Percentiles rank a stretch among this genome's conserved stretches.
Evolutionary conservation across 2,797 vertebrate genomes (phyloP).

Genomic region (Sphaeramia orbicularis): DNA sequence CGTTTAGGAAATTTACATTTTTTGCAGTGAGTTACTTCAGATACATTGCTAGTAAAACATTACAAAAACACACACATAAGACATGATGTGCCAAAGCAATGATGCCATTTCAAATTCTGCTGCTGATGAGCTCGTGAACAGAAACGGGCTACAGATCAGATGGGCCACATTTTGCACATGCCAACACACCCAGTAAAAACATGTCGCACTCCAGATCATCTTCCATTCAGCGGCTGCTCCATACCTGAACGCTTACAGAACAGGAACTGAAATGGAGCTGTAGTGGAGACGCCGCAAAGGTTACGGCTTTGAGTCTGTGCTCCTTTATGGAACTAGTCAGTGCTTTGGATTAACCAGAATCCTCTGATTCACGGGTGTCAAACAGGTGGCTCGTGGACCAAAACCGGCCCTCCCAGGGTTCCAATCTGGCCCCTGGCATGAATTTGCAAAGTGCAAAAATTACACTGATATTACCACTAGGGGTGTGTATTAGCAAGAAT

Average conservation of each 20-base stretch:
- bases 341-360: not conserved
- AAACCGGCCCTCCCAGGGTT: no score
- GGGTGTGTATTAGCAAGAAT: no score
- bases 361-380: no score
- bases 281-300: not conserved
- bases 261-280: conserved; percentile 36
- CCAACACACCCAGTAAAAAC: conserved; percentile 66
- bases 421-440: no score
- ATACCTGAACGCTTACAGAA: conserved; percentile 43
- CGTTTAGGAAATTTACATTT: no score
- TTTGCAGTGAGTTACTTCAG: no score
- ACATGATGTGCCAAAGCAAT: conserved; percentile 5
- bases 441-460: no score
- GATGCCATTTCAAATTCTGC: conserved; percentile 29
- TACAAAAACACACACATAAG: not conserved
- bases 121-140: conserved; percentile 30
- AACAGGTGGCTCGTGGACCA: no score
- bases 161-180: conserved; percentile 65
- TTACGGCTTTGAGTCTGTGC: conserved; percentile 28
- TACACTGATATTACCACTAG: no score
- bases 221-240: conserved; percentile 44
- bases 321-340: not conserved
- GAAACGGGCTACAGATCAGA: conserved; percentile 42
- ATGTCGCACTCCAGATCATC: conserved; percentile 66
- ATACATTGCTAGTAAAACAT: no score